A percentile compares a stretch with the other conserved stretches of the same genome.
Conservation (phyloP, 1,140 invertebrate genomes). For the Microplitis demolitor region DNA sequence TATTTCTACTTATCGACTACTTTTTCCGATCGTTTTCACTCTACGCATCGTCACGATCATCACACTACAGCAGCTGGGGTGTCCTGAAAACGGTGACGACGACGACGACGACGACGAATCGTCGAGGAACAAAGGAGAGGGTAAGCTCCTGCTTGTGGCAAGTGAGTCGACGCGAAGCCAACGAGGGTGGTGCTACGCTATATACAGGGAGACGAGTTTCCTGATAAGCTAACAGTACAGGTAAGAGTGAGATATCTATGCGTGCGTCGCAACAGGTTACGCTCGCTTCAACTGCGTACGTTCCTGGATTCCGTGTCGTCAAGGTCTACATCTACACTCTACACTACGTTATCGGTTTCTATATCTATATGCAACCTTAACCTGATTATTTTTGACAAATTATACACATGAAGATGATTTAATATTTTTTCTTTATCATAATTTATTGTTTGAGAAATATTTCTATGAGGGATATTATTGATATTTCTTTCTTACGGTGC, state of each 20-base stretch:
- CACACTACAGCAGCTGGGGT: constrained; percentile 31
- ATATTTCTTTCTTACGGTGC: too few species aligned
- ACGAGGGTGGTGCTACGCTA: constrained; percentile 8
- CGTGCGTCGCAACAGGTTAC: constrained; percentile 58
- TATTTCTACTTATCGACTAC: too few species aligned
- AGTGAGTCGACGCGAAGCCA: neutral
- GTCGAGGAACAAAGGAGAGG: constrained; percentile 20
- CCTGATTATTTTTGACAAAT: neutral
- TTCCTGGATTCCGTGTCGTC: constrained; percentile 17
- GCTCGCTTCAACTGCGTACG: constrained; percentile 26
- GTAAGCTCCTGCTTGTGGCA: constrained; percentile 17
- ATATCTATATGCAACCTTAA: neutral
- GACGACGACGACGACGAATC: constrained; percentile 29
- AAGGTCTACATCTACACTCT: neutral
- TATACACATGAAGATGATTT: too few species aligned
- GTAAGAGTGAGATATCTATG: constrained; percentile 30
- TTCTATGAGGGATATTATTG: too few species aligned
- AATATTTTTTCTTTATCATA: too few species aligned
- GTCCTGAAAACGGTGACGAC: constrained; percentile 36
- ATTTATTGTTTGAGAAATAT: too few species aligned
- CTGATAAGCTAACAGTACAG: neutral
- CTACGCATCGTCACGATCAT: constrained; percentile 21
- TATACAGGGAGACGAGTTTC: constrained; percentile 12
- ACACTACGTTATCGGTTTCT: neutral
- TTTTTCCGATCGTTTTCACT: too few species aligned